These are phyloP conservation scores for Promerops cafer DNA, from an alignment of 2,113 vertebrate species.

Conservation along the genomic window DNA sequence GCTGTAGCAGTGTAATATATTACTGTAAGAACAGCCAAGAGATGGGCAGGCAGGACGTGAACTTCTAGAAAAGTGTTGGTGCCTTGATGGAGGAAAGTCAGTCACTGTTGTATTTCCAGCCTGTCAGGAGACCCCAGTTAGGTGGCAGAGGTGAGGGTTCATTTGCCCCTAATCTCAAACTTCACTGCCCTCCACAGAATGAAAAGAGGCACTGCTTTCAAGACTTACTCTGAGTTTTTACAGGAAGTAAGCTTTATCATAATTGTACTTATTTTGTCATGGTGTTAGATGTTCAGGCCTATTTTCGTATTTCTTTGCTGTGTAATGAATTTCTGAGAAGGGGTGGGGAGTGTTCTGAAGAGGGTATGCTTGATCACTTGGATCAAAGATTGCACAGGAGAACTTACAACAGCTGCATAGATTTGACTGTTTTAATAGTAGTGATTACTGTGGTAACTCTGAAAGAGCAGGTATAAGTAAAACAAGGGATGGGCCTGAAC, in stretches of 20 bases:
- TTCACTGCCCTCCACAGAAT: not conserved
- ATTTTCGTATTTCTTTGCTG: not conserved
- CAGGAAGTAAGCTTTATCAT: not conserved
- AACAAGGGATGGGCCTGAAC: not conserved
- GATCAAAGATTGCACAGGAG: not conserved
- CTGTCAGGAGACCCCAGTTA: not conserved
- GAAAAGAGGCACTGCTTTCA: not conserved
- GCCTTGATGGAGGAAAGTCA: not conserved
- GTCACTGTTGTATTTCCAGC: not conserved
- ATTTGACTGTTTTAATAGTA: not conserved
- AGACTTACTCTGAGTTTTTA: not conserved
- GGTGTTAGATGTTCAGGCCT: not conserved
- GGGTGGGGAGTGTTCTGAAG: not conserved
- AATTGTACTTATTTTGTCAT: not conserved
- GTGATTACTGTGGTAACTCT: slow-evolving; percentile 26
- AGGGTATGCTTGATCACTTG: not conserved
- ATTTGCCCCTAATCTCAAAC: not conserved
- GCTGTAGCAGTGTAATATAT: not conserved
- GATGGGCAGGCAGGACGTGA: not conserved
- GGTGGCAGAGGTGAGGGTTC: not conserved
- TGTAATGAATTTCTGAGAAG: not conserved
- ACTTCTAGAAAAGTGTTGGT: not conserved
- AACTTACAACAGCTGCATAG: not conserved
- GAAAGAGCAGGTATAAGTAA: slow-evolving; percentile 12
- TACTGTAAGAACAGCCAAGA: not conserved